Evolutionary conservation across 2,888 invertebrate species (phyloP).

Genomic region (Vanessa cardui): DNA sequence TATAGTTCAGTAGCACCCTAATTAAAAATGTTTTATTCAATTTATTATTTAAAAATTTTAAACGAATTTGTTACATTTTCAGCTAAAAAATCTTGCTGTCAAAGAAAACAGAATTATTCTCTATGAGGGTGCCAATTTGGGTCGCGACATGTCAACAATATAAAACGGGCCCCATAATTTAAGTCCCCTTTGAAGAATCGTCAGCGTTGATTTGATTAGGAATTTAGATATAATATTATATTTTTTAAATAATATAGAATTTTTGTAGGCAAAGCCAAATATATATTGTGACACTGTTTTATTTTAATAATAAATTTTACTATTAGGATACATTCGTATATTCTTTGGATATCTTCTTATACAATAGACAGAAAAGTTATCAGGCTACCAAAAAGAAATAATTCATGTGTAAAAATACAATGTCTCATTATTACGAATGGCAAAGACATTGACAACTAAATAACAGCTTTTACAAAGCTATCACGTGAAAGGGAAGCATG

Average conservation of each 20-base stretch:
- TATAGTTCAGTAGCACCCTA: too few relatives aligned
- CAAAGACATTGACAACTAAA: conserved; percentile 61
- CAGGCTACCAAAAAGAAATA: conserved; percentile 6
- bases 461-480: conserved; percentile 73
- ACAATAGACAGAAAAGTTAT: too few relatives aligned
- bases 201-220: conserved; percentile 58
- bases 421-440: conserved; percentile 40
- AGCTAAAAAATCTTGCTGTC: conserved; percentile 50
- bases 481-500: conserved; percentile 63
- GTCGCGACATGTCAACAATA: conserved; percentile 73
- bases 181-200: conserved; percentile 60
- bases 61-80: not conserved
- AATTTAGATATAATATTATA: conserved; percentile 20
- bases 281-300: not conserved
- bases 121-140: conserved; percentile 71
- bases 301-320: not conserved
- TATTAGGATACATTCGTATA: too few relatives aligned
- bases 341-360: too few relatives aligned
- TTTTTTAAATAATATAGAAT: not conserved
- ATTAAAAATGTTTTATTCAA: too few relatives aligned
- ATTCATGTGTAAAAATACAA: conserved; percentile 52
- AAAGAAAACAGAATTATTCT: conserved; percentile 69
- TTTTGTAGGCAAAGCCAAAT: not conserved
- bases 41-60: not conserved
- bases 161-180: conserved; percentile 65